Base-by-base conservation (phyloP, 2,888 invertebrate species). In the Pheosia gnoma region DNA sequence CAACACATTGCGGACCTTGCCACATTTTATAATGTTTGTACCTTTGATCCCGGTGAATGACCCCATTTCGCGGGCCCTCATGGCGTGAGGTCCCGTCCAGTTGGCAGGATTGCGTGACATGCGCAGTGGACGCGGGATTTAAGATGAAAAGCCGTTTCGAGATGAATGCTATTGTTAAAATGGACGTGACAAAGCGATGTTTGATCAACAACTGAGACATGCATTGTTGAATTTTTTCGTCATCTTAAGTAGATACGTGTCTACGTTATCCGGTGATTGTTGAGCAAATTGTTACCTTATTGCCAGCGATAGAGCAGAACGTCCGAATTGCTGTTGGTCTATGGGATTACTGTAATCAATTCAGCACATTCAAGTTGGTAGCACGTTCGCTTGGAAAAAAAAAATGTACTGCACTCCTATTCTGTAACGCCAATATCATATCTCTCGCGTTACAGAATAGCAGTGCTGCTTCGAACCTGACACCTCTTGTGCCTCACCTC, bases 91-190 rank as follows among this genome's bases (percentile, higher is more conserved):
- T 43, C 60, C 63, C 68, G 63, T 68, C 65, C 60, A 60, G 75
- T 74, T 71, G 73, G 75, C 67, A 72, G 62, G 57, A 63, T 41
- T 56, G 70, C 83, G 81, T 84, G 89, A 85, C 89, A 88, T 90
- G 89, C 90, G 89, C 90, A 90, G 60, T 83, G 64, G 71, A 53
- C 56, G 55, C 67, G 59, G 71, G 79, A 83, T 81, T 81, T 68
- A 60, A 59, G 70, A 71, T 63, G 39, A 58, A 63, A 67, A 67
- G 59, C 39, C 41, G 47, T 59, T 36, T 47, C 13, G 43, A 36
- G 55, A 55, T 38, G 53, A 55, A 55, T 53, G 7, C 39, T n/a
- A 54, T 51, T 13, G 51, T 51, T 25, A 25, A 25, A 51, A 51
- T 25, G 39, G 8, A 39, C 55, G 55, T 39, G 55, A 38, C 39